Percentiles rank a stretch among this genome's conserved stretches.
Evolutionary conservation across 2,113 vertebrate genomes (phyloP).

Genomic region (Morphnarchus princeps): DNA sequence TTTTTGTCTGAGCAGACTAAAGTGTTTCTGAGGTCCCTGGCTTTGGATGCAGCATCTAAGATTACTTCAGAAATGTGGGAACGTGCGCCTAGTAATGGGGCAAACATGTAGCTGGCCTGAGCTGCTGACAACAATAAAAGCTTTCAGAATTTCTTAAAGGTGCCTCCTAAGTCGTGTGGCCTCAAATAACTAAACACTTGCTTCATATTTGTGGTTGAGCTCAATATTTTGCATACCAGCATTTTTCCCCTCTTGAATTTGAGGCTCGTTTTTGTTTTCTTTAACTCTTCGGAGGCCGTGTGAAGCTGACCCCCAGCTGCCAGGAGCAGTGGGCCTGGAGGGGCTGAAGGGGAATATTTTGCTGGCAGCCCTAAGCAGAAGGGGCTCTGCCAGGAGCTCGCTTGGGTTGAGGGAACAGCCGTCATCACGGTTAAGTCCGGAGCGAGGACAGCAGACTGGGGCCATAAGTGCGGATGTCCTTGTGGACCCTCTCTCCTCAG

Average conservation of each 20-base stretch:
- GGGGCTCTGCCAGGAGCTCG: neutral
- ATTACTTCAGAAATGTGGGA: neutral
- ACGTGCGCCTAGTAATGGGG: neutral
- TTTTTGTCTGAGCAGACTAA: neutral
- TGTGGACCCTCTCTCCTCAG: neutral
- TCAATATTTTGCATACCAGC: constrained; percentile 60
- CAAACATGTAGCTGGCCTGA: neutral
- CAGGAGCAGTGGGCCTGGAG: neutral
- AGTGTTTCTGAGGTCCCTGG: neutral
- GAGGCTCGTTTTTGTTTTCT: constrained; percentile 14
- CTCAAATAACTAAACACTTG: constrained; percentile 26
- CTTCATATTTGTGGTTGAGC: constrained; percentile 63
- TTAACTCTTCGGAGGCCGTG: constrained; percentile 44
- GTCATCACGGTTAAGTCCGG: rapidly evolving
- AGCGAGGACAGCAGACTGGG: rapidly evolving
- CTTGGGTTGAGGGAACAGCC: neutral
- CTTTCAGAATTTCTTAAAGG: constrained; percentile 33
- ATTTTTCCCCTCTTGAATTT: neutral
- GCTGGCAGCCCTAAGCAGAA: neutral
- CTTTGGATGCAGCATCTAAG: neutral
- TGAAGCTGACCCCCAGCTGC: constrained; percentile 38
- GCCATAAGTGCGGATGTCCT: neutral
- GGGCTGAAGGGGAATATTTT: neutral
- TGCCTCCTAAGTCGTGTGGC: neutral
- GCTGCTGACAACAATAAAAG: constrained; percentile 13